Evolutionary conservation across 2,797 vertebrate species (phyloP), one percentile per base, ranked within the genome.

Genomic region (Fundulus diaphanus): DNA sequence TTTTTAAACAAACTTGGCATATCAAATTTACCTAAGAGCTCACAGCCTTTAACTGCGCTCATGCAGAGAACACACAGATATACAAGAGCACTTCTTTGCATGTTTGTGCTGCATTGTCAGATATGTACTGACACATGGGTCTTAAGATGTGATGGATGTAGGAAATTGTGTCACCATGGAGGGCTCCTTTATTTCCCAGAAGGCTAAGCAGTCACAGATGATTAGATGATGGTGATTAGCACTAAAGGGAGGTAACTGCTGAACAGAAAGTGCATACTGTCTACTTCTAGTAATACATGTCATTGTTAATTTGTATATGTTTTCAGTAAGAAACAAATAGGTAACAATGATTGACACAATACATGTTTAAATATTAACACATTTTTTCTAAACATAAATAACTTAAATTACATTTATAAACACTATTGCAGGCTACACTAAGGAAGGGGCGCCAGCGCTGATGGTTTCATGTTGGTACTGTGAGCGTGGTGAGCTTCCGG

Each of bases 1-100:
- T 77, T 57, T 73, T 91, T 90, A 56, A 89, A 92, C 69, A 94
- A 86, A 74, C 88, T 85, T 33, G 83, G 85, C 92, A 93, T 92
- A 42, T 89, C 68, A 81, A 95, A 94, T 37, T 77, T 88, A 42
- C 81, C 79, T 0, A 92, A 68, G 2, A 88, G 54, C 35, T 92
- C 86, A 84, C 95, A 95, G 67, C 83, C 77, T 75, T 54, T 79
- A 15, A 65, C 84, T 73, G 65, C 66, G 33, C 77, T 80, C 46
- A 90, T 24, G 33, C n/a, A 90, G 3, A 92, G 27, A 48, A 93
- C 5, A 16, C 68, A 80, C 8, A 91, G 27, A 59, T 31, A 70
- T 29, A 79, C 31, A 3, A 89, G 29, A 44, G 74, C 3, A 11
- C 48, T 8, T 72, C 27, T 74, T 15, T 37, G 49, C 91, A 93